These are phyloP conservation scores for Sebastes steindachneri DNA, from an alignment of 2,797 vertebrate genomes.

Conservation along the genomic window DNA sequence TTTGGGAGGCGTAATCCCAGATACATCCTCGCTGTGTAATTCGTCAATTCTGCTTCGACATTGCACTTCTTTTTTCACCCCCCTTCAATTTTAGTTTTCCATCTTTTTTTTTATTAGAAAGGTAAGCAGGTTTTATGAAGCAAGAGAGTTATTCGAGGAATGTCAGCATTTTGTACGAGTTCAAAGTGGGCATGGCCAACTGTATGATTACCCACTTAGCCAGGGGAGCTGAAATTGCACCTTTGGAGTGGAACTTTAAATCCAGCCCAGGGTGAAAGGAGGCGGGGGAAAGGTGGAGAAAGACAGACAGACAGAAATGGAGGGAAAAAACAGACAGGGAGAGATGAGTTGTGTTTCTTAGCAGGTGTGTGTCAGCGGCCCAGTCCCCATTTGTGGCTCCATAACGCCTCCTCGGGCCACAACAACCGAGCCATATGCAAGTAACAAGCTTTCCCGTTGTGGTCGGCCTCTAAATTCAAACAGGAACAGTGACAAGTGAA, in stretches of 20 bases:
- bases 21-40: neutral
- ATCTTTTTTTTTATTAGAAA: constrained; percentile 53
- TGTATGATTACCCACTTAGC: constrained; percentile 79
- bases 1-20: neutral
- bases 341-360: constrained; percentile 30
- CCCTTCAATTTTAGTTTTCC: neutral
- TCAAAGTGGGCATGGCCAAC: constrained; percentile 69
- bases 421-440: neutral
- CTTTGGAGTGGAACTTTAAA: constrained; percentile 75
- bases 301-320: constrained; percentile 27
- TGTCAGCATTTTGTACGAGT: constrained; percentile 60
- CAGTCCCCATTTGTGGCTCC: neutral
- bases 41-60: neutral
- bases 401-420: neutral
- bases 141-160: constrained; percentile 61
- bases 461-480: constrained; percentile 32
- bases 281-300: constrained; percentile 43
- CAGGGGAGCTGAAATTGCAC: constrained; percentile 74
- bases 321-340: constrained; percentile 14
- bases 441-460: constrained; percentile 16
- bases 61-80: neutral
- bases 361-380: constrained; percentile 54
- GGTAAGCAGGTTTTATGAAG: constrained; percentile 57
- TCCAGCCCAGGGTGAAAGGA: constrained; percentile 63
- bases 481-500: constrained; percentile 33